Conservation (phyloP, 2,113 vertebrate genomes). For the Holacanthus passer region DNA sequence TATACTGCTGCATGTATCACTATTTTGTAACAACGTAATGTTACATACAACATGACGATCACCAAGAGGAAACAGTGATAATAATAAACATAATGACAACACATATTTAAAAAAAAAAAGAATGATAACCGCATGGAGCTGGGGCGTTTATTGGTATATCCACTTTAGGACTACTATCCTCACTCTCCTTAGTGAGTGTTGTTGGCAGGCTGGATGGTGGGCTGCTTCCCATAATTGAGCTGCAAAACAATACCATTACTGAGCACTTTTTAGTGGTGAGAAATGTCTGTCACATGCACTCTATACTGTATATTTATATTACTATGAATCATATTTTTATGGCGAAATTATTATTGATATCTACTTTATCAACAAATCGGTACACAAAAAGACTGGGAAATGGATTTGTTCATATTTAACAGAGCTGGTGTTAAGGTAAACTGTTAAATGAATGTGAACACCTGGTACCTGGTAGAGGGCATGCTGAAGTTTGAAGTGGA, state of each 20-base stretch:
- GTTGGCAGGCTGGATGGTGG: slow-evolving; percentile 66
- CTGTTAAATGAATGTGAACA: no score
- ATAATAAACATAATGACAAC: background rate
- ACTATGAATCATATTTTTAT: no score
- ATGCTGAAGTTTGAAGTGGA: slow-evolving; percentile 69
- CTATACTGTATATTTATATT: no score
- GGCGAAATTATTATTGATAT: no score
- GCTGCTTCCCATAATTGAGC: slow-evolving; percentile 83
- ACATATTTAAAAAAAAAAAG: background rate
- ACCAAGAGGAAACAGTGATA: background rate
- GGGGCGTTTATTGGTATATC: slow-evolving; percentile 64
- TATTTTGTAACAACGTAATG: background rate
- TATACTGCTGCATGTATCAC: background rate
- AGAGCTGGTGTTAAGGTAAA: no score
- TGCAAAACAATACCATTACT: slow-evolving; percentile 50
- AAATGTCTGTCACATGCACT: background rate
- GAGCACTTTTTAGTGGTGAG: background rate
- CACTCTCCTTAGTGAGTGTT: slow-evolving; percentile 73
- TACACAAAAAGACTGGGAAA: background rate
- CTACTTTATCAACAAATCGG: background rate
- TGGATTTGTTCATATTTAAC: background rate
- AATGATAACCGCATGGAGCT: slow-evolving; percentile 73
- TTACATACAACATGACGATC: background rate
- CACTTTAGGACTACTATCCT: slow-evolving; percentile 68
- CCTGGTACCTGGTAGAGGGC: slow-evolving; percentile 82